Conservation (phyloP, 2,888 invertebrate genomes). For the Lasioglossum marginatum region DNA sequence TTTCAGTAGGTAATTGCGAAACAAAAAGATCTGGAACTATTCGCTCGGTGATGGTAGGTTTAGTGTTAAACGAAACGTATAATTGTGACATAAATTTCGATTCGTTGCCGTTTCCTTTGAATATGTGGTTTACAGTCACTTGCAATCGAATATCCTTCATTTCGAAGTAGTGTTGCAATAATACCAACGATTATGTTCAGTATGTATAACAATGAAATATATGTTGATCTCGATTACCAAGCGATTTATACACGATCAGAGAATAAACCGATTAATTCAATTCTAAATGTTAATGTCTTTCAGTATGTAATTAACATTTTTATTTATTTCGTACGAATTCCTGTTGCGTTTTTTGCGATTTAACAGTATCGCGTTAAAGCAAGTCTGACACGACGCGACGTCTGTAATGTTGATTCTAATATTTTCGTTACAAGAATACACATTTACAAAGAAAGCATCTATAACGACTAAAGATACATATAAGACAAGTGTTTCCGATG, state of each 20-base stretch:
- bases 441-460: background rate
- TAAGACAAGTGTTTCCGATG: constrained; percentile 2
- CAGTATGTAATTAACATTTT: background rate
- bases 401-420: background rate
- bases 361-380: background rate
- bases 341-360: background rate
- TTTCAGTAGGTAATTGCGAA: background rate
- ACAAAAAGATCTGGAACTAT: background rate
- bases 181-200: background rate
- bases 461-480: background rate
- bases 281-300: background rate
- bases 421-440: background rate
- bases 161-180: background rate
- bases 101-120: background rate
- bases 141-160: background rate
- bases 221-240: background rate
- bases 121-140: background rate
- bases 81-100: background rate
- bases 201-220: background rate
- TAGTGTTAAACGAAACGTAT: background rate
- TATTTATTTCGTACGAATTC: background rate
- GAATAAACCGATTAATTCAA: background rate
- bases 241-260: background rate
- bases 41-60: background rate
- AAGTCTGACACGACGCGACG: background rate